phyloP scores from a whole-genome alignment of 2,113 vertebrate species.

The Globicephala melas region DNA sequence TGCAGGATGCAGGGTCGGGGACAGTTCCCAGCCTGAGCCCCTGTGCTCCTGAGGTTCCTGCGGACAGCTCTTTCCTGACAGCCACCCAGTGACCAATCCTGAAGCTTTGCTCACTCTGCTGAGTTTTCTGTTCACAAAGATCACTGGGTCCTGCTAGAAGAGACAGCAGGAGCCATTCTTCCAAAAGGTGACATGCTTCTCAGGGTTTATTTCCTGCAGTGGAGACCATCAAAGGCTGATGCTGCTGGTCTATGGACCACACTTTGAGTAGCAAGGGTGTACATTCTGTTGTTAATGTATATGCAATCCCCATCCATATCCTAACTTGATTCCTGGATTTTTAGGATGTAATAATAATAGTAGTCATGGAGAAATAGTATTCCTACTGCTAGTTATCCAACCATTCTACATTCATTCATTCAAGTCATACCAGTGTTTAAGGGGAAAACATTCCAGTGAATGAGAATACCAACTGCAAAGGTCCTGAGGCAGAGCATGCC shows the following conservation, averaged over 20 bases:
- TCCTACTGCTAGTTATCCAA: background rate
- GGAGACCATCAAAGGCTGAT: background rate
- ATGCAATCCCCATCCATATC: background rate
- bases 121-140: background rate
- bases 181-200: background rate
- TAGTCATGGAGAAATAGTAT: background rate
- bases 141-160: background rate
- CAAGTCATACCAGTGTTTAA: background rate
- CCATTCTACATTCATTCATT: background rate
- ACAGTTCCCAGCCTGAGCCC: background rate
- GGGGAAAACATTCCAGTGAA: background rate
- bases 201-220: background rate
- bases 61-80: background rate
- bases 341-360: background rate
- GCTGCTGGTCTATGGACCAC: background rate
- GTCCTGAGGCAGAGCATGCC: background rate
- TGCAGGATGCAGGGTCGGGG: background rate
- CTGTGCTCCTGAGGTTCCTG: background rate
- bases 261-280: background rate
- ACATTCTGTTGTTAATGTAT: background rate
- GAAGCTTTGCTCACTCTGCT: background rate
- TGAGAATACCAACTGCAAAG: background rate
- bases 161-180: background rate
- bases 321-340: background rate
- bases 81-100: background rate